Percentiles rank a stretch among this genome's conserved stretches.
phyloP scores from a whole-genome alignment of 1,140 invertebrate species.

The Helicoverpa zea region DNA sequence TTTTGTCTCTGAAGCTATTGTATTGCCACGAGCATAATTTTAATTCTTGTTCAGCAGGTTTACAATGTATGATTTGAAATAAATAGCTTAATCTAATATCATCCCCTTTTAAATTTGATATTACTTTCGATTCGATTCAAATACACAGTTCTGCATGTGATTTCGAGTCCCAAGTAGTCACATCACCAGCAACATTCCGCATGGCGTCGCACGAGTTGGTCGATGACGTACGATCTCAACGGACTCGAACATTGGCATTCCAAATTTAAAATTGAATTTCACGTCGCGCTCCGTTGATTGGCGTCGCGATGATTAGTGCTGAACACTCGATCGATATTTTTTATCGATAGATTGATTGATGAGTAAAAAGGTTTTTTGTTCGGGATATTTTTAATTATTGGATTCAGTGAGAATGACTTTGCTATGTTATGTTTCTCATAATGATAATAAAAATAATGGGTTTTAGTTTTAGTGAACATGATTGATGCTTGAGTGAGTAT shows the following conservation, averaged over 20 bases:
- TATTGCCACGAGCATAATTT: no score
- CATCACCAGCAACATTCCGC: neutral
- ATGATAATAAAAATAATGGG: no score
- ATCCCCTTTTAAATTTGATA: no score
- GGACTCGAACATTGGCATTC: slow-evolving; percentile 38
- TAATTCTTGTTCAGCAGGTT: no score
- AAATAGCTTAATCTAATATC: no score
- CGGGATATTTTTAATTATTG: neutral
- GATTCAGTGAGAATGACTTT: no score
- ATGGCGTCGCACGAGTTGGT: neutral
- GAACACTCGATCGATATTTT: slow-evolving; percentile 7
- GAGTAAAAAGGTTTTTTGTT: neutral
- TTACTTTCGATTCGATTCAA: no score
- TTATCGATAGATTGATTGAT: slow-evolving; percentile 9
- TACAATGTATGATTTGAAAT: no score
- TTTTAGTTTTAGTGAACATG: no score
- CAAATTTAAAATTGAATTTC: slow-evolving; percentile 53
- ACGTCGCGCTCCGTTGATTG: neutral
- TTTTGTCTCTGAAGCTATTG: no score
- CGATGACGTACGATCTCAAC: slow-evolving; percentile 41
- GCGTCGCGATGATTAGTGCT: slow-evolving; percentile 8
- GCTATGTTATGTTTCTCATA: no score
- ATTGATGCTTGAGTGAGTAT: no score
- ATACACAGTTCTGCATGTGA: neutral
- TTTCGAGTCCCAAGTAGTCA: neutral